These are phyloP conservation scores for Mesorhabditis spiculigera DNA, from an alignment of 2,888 invertebrate species.

Conservation along the genomic window DNA sequence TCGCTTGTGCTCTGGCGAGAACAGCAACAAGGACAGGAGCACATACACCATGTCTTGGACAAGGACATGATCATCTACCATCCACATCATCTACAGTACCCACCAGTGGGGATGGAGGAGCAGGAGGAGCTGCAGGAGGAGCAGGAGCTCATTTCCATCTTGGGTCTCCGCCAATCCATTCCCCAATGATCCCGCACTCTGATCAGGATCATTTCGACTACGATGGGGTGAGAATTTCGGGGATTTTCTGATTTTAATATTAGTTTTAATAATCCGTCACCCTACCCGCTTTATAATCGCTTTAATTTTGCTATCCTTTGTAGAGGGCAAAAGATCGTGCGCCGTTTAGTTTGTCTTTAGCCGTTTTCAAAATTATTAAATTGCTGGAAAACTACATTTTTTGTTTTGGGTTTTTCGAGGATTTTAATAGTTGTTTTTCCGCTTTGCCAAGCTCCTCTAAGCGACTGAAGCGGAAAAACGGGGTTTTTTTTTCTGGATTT, in stretches of 20 bases:
- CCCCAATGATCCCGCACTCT: background rate
- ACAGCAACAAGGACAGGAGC: background rate
- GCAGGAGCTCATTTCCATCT: background rate
- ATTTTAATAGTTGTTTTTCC: background rate
- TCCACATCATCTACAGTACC: background rate
- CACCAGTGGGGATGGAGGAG: too few species aligned
- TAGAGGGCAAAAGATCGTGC: too few species aligned
- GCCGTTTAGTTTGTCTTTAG: too few species aligned
- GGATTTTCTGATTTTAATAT: background rate
- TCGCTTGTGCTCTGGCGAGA: background rate
- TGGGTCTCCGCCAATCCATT: background rate
- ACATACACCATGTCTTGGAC: background rate
- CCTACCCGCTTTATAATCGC: too few species aligned
- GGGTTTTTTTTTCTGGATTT: too few species aligned
- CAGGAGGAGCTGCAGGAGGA: too few species aligned
- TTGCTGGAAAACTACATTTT: background rate
- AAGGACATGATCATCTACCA: background rate
- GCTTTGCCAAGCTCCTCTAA: too few species aligned
- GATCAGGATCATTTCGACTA: background rate
- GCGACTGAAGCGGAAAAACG: too few species aligned
- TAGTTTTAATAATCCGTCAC: background rate
- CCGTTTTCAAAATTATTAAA: background rate
- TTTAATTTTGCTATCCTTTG: too few species aligned
- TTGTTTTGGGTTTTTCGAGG: background rate
- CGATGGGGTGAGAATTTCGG: background rate